phyloP scores from a whole-genome alignment of 2,888 invertebrate genomes.

The Saturnia pavonia region DNA sequence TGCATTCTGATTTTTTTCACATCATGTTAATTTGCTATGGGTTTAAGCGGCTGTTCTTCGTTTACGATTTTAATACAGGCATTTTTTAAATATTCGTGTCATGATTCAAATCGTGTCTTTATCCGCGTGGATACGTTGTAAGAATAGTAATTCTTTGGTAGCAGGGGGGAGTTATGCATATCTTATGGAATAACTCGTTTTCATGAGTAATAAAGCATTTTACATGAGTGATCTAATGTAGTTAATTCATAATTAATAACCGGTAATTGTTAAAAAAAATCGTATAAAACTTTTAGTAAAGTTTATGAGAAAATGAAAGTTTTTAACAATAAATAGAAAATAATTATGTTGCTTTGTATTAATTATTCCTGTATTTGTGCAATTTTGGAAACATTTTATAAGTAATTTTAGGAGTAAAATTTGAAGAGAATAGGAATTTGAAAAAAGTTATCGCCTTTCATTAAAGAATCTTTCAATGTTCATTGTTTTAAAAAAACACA shows the following conservation, averaged over 20 bases:
- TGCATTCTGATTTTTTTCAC: background rate
- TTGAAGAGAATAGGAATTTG: too few relatives aligned
- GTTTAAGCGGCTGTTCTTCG: background rate
- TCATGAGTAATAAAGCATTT: background rate
- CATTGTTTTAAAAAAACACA: too few relatives aligned
- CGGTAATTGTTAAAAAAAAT: too few relatives aligned
- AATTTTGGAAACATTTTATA: too few relatives aligned
- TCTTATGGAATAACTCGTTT: background rate
- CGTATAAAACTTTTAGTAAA: too few relatives aligned
- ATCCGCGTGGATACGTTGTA: slow-evolving; percentile 27
- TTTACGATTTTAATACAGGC: slow-evolving; percentile 30
- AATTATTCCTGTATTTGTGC: too few relatives aligned
- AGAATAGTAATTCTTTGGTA: slow-evolving; percentile 37
- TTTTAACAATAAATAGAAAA: too few relatives aligned
- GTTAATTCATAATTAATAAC: background rate
- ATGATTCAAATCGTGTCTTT: slow-evolving; percentile 42
- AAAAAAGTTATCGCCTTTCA: too few relatives aligned
- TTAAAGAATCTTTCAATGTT: too few relatives aligned
- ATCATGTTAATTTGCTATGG: background rate
- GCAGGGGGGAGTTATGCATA: slow-evolving; percentile 4
- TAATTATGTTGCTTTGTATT: too few relatives aligned
- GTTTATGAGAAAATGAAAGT: too few relatives aligned
- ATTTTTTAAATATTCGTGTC: slow-evolving; percentile 41
- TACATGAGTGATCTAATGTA: background rate
- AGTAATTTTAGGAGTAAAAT: too few relatives aligned